Base-by-base conservation (phyloP, 2,797 vertebrate genomes). In the Sitta carolinensis region DNA sequence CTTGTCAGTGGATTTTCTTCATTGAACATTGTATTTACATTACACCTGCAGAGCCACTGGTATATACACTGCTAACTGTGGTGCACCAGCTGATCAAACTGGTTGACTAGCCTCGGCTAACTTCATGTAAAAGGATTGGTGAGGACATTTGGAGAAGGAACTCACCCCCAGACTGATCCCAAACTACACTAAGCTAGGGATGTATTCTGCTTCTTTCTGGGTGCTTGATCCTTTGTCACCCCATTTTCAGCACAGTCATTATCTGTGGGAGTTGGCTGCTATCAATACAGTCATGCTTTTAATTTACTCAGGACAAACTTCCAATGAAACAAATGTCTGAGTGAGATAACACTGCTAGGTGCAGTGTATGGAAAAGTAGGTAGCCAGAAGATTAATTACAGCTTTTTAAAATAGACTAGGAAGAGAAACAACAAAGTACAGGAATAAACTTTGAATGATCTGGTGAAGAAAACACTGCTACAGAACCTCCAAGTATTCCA, bases 321-420 rank as follows among this genome's bases (percentile, higher is more conserved):
- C 43, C 50, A 83, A 13, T 0, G 7, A 90, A 87, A 72, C 42
- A 36, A 90, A 89, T 19, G 25, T 32, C 58, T 72, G 61, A 79
- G 82, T 27, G 51, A 94, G 73, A 81, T 72, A 94, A 78, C 34
- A 29, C 64, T 50, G 51, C 42, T n/a, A 11, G 2, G 32, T 59
- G 27, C 45, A 72, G 42, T 2, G 20, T 38, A 40, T 59, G 63
- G 70, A 26, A 81, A 94, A 43, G 26, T 9, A 78, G 36, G 77
- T 45, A 82, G 59, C 59, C n/a, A 82, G 82, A 83, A 91, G 85
- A 95, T 79, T 75, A 93, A 91, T 63, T 87, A 40, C 47, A 51
- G 17, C 29, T 13, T 72, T 81, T 94, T 55, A 58, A 87, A 93
- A 78, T 0, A 61, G 77, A 63, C 68, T 54, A 70, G 61, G 67